Base-by-base conservation (phyloP, 2,888 invertebrate genomes). In the Drosophila anomalipes region DNA sequence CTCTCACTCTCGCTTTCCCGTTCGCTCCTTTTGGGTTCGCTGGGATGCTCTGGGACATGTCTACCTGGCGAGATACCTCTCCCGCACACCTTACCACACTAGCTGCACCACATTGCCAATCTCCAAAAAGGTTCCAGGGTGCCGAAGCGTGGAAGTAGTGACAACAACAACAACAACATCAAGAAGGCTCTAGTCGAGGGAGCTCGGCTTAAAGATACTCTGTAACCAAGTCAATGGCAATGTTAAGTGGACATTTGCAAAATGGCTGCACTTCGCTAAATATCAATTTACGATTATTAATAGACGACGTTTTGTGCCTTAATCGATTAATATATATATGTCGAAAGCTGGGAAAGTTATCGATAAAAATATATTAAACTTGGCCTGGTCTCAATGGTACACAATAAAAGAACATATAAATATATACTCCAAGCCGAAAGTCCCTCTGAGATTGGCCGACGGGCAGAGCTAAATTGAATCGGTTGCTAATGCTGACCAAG, bases 71-170 rank as follows among this genome's bases (percentile, higher is more conserved):
- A 51, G 58, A 54, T 37, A 12, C 12, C n/a, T 5, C 6, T 3
- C 4, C 54, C 10, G 9, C 22, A 19, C 32, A 12, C 19, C 10
- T 22, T 22, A 14, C 22, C 6, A 35, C 56, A 58, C 26, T 19
- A 26, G 54, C 53, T 64, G 62, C 51, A 44, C 28, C 61, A 47
- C 49, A 49, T n/a, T 19, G 41, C 30, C 39, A 44, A 57, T 16
- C 44, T 47, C 47, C 54, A 59, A 53, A 57, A 47, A 39, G 53
- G 54, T 52, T 57, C 22, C 54, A 30, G 78, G 80, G 83, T 82
- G 83, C 75, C 78, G 78, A 83, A 83, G 72, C 84, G 70, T 71
- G 57, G 59, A 74, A 60, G 32, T 58, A 53, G 47, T 65, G 70
- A 54, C 76, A 74, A 60, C 68, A 57, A 33, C 51, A 56, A 49